Base-by-base conservation (phyloP, 2,797 vertebrate genomes). In the Synanceia verrucosa region DNA sequence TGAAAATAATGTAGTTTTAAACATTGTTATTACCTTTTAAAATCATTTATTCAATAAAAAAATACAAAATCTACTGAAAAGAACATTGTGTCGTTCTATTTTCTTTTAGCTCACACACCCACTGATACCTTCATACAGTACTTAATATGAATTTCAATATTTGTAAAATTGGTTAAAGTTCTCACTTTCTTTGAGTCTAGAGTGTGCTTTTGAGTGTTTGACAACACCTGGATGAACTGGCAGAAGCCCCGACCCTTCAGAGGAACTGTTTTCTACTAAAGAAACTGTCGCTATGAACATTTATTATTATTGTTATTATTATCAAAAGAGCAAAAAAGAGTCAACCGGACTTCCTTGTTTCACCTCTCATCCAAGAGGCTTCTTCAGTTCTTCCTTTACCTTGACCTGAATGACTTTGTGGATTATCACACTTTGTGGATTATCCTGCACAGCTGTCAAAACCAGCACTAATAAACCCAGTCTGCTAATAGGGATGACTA, bases 1-100 rank as follows among this genome's bases (percentile, higher is more conserved):
- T 98, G 97, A 96, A 96, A 95, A 97, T 95, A 96, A 95, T 97
- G 96, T 98, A 97, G 97, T 98, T 99, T 98, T 96, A 97, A 98
- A 99, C 96, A 97, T 96, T 98, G 97, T 98, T 97, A 97, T 95
- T 97, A 97, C 95, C 94, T 98, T 99, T 98, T 96, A 96, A 98
- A 94, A 97, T 96, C 96, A 97, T 98, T 98, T 98, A 99, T 97
- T 96, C 97, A 98, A 99, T 98, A 99, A 98, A 99, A n/a, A 93
- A 95, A 88, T 26, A 91, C 47, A 96, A 96, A 95, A 93, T 83
- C 78, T 82, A 84, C 58, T 84, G 64, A 85, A 83, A 87, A 80
- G 36, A 94, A 79, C 55, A 81, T n/a, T 31, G 65, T 94, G 89
- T 90, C 65, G 8, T 69, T 77, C 76, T 73, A 77, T 81, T 91